A percentile compares a stretch with the other conserved stretches of the same genome.
phyloP scores from a whole-genome alignment of 2,888 invertebrate genomes.

The Iselma pallidipennis region DNA sequence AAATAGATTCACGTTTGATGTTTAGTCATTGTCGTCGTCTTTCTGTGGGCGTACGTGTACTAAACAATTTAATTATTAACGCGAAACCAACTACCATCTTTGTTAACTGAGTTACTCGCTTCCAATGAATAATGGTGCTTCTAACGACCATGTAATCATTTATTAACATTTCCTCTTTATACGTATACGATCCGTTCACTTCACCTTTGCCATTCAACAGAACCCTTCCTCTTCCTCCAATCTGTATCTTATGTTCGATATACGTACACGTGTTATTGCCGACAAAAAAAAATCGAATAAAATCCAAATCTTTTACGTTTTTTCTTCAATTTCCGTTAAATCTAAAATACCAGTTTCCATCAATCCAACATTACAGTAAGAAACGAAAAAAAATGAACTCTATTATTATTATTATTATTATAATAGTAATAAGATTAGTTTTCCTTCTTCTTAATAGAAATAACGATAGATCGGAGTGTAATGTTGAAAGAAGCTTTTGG shows the following conservation, averaged over 20 bases:
- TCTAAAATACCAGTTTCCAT: not conserved
- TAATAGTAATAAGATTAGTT: not conserved
- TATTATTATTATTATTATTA: too few species aligned
- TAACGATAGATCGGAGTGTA: not conserved
- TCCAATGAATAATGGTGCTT: conserved; percentile 36
- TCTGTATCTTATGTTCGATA: not conserved
- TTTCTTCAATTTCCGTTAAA: not conserved
- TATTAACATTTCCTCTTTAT: conserved; percentile 34
- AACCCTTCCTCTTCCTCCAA: not conserved
- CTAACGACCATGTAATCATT: conserved; percentile 39
- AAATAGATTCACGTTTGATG: conserved; percentile 27
- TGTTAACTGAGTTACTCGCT: conserved; percentile 33
- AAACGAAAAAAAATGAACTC: not conserved
- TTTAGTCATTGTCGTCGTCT: conserved; percentile 35
- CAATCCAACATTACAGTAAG: not conserved
- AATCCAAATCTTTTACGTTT: not conserved
- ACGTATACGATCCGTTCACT: conserved; percentile 4
- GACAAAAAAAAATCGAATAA: not conserved
- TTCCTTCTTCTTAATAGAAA: not conserved
- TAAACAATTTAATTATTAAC: conserved; percentile 41
- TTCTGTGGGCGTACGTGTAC: conserved; percentile 12
- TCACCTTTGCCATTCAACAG: not conserved
- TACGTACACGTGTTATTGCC: not conserved
- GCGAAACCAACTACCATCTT: conserved; percentile 36
- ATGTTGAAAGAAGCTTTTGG: not conserved